These are phyloP conservation scores for Xestoiulus laeticollis DNA, from an alignment of 2,888 invertebrate species.

Conservation along the genomic window DNA sequence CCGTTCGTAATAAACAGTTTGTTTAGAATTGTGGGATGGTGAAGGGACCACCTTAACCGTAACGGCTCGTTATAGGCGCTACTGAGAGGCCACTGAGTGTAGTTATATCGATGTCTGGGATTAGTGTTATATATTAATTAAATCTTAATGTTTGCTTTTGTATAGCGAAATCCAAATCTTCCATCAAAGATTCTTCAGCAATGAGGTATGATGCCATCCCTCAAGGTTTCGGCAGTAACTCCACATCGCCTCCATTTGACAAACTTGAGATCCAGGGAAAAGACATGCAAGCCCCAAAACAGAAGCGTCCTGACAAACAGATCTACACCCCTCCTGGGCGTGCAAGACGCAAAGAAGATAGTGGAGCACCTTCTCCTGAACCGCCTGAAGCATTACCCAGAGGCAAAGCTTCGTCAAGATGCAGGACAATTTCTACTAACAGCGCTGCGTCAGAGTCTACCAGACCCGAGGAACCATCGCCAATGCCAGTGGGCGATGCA, in stretches of 20 bases:
- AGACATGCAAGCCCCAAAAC: neutral
- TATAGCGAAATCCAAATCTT: neutral
- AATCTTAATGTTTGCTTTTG: neutral
- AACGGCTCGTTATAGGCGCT: too few species aligned
- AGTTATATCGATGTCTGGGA: too few species aligned
- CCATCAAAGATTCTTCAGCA: neutral
- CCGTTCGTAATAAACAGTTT: too few species aligned
- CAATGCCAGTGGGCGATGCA: too few species aligned
- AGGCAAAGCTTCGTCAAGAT: neutral
- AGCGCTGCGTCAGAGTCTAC: neutral
- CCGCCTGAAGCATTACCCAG: neutral
- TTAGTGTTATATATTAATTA: too few species aligned
- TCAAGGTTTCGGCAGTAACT: neutral
- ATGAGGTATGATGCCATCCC: neutral
- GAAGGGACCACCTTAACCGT: too few species aligned
- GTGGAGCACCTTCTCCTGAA: neutral
- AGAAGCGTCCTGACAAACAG: conserved; percentile 25
- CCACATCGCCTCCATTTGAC: neutral
- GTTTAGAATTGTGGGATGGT: too few species aligned
- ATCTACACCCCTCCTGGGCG: conserved; percentile 10
- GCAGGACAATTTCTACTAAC: neutral
- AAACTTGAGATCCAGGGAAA: neutral
- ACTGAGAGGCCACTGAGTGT: too few species aligned
- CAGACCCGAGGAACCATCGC: neutral
- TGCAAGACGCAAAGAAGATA: neutral